phyloP scores from a whole-genome alignment of 1,140 invertebrate genomes.

The Tetramorium parvispinum region DNA sequence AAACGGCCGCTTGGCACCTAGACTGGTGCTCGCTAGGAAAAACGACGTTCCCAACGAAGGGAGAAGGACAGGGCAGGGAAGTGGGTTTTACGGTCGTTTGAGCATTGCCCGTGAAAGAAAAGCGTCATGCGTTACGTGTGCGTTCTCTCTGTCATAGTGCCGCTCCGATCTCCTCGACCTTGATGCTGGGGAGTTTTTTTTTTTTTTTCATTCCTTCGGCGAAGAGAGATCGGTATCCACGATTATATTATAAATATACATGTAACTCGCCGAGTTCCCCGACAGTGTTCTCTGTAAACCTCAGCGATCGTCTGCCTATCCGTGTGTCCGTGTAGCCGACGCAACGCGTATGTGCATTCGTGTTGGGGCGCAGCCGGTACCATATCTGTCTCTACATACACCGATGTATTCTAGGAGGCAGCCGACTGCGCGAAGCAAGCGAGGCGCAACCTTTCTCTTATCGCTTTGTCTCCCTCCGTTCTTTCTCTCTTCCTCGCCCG shows the following conservation, averaged over 20 bases:
- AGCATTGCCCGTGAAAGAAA: slow-evolving; percentile 48
- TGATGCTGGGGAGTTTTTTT: slow-evolving; percentile 67
- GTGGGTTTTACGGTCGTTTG: slow-evolving; percentile 9
- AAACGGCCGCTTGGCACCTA: slow-evolving; percentile 73
- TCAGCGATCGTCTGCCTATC: not conserved
- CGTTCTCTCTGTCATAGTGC: not conserved
- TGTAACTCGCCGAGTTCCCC: slow-evolving; percentile 66
- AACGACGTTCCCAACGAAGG: slow-evolving; percentile 37
- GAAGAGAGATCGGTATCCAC: slow-evolving; percentile 77
- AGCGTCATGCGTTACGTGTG: slow-evolving; percentile 38
- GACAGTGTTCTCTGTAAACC: slow-evolving; percentile 24
- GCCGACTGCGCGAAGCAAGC: slow-evolving; percentile 40
- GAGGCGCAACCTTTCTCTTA: slow-evolving; percentile 65
- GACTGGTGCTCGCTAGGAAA: slow-evolving; percentile 23
- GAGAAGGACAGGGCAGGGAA: slow-evolving; percentile 41
- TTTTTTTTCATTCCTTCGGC: slow-evolving; percentile 72
- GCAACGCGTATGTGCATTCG: slow-evolving; percentile 50
- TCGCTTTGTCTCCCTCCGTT: slow-evolving; percentile 59
- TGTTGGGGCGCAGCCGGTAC: slow-evolving; percentile 65
- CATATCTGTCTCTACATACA: slow-evolving; percentile 72
- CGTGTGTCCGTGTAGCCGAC: not conserved
- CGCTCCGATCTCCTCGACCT: slow-evolving; percentile 65
- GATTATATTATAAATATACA: slow-evolving; percentile 81
- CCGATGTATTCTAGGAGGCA: slow-evolving; percentile 35
- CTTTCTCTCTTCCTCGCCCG: not conserved